phyloP scores from a whole-genome alignment of 2,888 invertebrate species.

The Dynastes tityus region DNA sequence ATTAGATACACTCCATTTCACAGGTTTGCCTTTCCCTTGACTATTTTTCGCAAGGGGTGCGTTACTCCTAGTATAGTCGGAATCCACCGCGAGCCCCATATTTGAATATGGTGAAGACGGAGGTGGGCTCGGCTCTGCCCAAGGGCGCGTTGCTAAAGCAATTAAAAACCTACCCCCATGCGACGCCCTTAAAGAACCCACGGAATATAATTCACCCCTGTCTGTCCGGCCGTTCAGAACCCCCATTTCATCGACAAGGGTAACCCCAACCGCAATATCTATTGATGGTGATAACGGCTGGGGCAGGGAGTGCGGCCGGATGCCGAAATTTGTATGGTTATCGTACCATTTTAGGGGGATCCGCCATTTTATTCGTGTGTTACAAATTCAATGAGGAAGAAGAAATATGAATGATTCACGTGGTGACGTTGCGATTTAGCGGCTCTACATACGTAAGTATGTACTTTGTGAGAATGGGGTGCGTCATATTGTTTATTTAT shows the following conservation, averaged over 20 bases:
- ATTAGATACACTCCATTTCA: neutral
- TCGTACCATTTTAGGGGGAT: conserved; percentile 41
- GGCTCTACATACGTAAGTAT: too few species aligned
- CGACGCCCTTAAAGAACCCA: conserved; percentile 56
- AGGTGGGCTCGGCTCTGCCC: conserved; percentile 51
- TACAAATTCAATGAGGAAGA: conserved; percentile 45
- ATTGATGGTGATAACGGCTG: conserved; percentile 32
- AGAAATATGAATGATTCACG: conserved; percentile 42
- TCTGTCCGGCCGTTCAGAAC: conserved; percentile 37
- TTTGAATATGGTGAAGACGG: conserved; percentile 42
- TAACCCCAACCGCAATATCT: conserved; percentile 56
- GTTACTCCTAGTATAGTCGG: neutral
- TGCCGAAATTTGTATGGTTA: conserved; percentile 51
- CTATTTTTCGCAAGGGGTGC: conserved; percentile 1
- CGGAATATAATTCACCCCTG: conserved; percentile 57
- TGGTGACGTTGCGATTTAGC: conserved; percentile 32
- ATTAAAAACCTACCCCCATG: conserved; percentile 59
- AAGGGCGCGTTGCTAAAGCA: conserved; percentile 57
- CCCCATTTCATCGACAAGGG: conserved; percentile 53
- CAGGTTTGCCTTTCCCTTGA: neutral
- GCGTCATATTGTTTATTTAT: conserved; percentile 32
- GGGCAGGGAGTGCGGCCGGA: conserved; percentile 30
- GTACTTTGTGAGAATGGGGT: conserved; percentile 1
- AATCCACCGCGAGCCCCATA: conserved; percentile 42
- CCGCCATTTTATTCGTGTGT: conserved; percentile 50